Evolutionary conservation across 1,140 invertebrate species (phyloP), one percentile per base, ranked within the genome.

Genomic region (Cylas formicarius): DNA sequence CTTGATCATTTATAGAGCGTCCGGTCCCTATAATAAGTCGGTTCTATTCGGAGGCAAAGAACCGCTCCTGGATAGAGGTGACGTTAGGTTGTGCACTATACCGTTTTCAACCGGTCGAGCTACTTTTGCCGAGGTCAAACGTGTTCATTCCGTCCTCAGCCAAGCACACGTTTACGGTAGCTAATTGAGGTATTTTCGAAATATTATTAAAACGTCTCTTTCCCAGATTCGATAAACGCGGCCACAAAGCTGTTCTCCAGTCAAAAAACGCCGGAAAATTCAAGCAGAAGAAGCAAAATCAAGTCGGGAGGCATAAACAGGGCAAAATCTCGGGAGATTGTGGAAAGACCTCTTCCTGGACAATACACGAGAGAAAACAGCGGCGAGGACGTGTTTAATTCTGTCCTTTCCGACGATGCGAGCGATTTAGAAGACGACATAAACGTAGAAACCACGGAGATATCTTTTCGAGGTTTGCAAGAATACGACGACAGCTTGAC

Each of bases 91-190:
- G 8, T 67, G 86, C 58, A 75, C 72, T 24, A 74, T 93, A 50
- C 89, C 90, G 4, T 90, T 94, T 66, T 78, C 83, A 1, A 91
- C 89, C 0, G 72, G 80, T 52, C 72, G 86, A 55, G 82, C 90
- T 3, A 90, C 84, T 2, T 86, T 81, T 52, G 83, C 76, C 38
- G 89, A 92, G 72, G 77, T 89, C 0, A 75, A 82, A 61, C 70
- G 86, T 41, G 83, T 89, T 1, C 78, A 86, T 58, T 72, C 77
- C 24, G 69, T 82, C 38, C 61, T 93, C 3, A 72, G 77, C n/a
- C 77, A 76, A 31, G 68, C 87, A 6, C 19, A 45, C 36, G 35
- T 56, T 13, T 61, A 59, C 24, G 52, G 57, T 60, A 53, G 37
- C 38, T 55, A 14, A 2, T 21, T n/a, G 17, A 24, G 26, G 20